phyloP scores from a whole-genome alignment of 2,113 vertebrate genomes.

The Halcyon senegalensis region DNA sequence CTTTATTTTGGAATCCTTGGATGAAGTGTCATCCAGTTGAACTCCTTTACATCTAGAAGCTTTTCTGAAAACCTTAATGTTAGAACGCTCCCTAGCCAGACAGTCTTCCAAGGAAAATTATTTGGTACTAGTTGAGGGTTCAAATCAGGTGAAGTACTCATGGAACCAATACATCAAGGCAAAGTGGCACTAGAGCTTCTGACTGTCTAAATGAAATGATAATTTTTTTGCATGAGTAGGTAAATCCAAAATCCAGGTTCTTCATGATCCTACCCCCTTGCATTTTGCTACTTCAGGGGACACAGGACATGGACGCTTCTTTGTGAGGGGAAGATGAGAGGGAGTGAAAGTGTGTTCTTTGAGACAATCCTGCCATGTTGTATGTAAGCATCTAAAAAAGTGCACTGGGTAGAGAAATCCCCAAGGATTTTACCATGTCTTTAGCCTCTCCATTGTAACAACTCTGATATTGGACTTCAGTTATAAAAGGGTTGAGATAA shows the following conservation, averaged over 20 bases:
- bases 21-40: not conserved
- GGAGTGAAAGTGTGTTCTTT: not conserved
- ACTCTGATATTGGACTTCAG: not conserved
- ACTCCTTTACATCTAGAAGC: not conserved
- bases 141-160: not conserved
- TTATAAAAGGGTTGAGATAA: not conserved
- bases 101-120: not conserved
- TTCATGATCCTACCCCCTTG: not conserved
- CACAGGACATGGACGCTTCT: rapidly evolving
- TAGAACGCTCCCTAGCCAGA: not conserved
- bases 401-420: not conserved
- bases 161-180: rapidly evolving
- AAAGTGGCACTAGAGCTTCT: not conserved
- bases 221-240: not conserved
- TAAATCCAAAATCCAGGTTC: not conserved
- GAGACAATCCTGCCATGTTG: not conserved
- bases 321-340: not conserved
- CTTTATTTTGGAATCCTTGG: not conserved
- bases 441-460: not conserved
- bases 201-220: not conserved
- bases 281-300: not conserved
- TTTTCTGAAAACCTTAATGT: not conserved
- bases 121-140: not conserved
- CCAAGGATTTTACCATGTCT: not conserved
- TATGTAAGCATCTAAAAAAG: not conserved